These are phyloP conservation scores for Leptinotarsa texana DNA, from an alignment of 1,140 invertebrate genomes.

Conservation along the genomic window DNA sequence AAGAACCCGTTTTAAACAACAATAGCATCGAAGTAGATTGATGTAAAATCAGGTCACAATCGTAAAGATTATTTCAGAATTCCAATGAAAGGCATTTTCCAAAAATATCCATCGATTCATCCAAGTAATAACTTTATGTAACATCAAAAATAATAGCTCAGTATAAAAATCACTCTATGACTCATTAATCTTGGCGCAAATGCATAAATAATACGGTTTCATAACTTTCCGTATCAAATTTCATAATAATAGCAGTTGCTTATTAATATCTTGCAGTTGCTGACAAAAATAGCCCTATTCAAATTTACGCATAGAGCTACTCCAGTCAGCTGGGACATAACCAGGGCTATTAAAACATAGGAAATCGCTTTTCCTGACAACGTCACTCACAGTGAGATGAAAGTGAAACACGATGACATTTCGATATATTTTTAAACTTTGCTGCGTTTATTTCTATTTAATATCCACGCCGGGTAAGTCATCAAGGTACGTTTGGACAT, in stretches of 20 bases:
- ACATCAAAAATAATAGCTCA: too few relatives aligned
- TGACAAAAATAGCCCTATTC: not conserved
- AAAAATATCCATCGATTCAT: too few relatives aligned
- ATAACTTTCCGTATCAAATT: not conserved
- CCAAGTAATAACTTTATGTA: too few relatives aligned
- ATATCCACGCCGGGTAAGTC: not conserved
- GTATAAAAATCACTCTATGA: not conserved
- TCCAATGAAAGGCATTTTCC: too few relatives aligned
- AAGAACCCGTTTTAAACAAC: too few relatives aligned
- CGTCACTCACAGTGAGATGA: not conserved
- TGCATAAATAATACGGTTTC: constrained; percentile 1
- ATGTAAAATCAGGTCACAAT: too few relatives aligned
- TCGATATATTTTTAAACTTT: constrained; percentile 1
- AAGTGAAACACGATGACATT: constrained; percentile 3
- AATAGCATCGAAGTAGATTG: too few relatives aligned
- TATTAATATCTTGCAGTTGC: not conserved
- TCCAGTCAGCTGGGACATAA: constrained; percentile 3
- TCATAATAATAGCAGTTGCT: not conserved
- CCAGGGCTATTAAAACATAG: constrained; percentile 1
- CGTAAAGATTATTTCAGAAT: too few relatives aligned
- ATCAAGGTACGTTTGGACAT: not conserved
- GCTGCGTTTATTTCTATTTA: not conserved
- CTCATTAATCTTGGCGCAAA: not conserved
- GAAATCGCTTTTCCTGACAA: not conserved
- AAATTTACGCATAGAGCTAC: not conserved